Percentiles rank a stretch among this genome's conserved stretches.
phyloP scores from a whole-genome alignment of 1,140 invertebrate species.

The Rhagoletis zephyria region DNA sequence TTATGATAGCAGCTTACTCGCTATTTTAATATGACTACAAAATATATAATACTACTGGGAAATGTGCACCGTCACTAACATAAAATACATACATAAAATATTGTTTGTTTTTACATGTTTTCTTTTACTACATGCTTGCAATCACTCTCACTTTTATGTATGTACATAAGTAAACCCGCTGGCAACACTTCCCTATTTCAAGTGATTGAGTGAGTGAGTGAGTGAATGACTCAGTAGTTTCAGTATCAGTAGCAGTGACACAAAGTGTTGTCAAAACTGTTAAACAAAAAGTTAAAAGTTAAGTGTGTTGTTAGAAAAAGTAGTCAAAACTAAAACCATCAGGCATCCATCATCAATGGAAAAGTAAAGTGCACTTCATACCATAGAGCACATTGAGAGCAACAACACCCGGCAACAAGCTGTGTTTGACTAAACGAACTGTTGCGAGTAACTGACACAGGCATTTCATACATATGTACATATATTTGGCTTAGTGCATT shows the following conservation, averaged over 20 bases:
- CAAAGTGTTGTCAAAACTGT: constrained; percentile 29
- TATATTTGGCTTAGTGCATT: neutral
- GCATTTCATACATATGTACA: neutral
- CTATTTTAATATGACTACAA: neutral
- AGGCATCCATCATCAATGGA: constrained; percentile 29
- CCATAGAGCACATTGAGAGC: neutral
- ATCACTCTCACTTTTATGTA: constrained; percentile 25
- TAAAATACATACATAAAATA: neutral
- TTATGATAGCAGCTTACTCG: too few species aligned
- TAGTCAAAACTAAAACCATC: constrained; percentile 48
- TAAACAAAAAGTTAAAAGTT: constrained; percentile 47
- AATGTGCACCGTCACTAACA: neutral
- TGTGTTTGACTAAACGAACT: neutral
- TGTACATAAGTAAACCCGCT: too few species aligned
- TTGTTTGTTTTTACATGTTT: neutral
- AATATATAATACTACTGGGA: too few species aligned
- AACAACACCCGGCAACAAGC: neutral
- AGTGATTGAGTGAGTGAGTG: constrained; percentile 19
- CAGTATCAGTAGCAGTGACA: neutral
- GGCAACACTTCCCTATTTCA: constrained; percentile 19
- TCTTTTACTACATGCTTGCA: neutral
- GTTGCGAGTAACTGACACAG: neutral
- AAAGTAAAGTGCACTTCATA: constrained; percentile 33
- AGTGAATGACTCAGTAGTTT: neutral
- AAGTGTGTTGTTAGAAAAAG: constrained; percentile 10